Base-by-base conservation (phyloP, 1,140 invertebrate genomes). In the Aphaenogaster ashmeadi region DNA sequence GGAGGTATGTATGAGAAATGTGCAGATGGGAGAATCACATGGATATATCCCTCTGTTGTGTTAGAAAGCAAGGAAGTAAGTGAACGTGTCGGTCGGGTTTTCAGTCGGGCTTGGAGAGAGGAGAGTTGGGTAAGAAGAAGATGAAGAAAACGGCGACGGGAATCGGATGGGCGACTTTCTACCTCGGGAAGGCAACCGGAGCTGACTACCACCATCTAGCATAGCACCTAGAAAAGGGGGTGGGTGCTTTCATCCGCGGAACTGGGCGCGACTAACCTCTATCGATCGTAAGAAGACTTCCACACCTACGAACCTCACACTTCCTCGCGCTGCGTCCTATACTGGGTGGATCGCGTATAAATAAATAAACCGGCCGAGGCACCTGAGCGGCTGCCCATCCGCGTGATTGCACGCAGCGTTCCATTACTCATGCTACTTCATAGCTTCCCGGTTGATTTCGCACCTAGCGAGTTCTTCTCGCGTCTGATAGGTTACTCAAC, bases 221-320 rank as follows among this genome's bases (percentile, higher is more conserved):
- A 50, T 41, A 83, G 69, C 52, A 66, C 79, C 80, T 91, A 86
- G 90, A 91, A 87, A 91, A 84, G 87, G 89, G 81, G 90, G 91
- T 89, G 91, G 91, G 81, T 89, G 86, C 86, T 83, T 92, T 92
- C 92, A 91, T 92, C 88, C 92, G 89, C 92, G 91, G 92, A 90
- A 89, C 92, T 92, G 92, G 92, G 93, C 93, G 92, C 92, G 93
- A 93, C 93, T 93, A 93, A 93, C 93, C 92, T 93, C 92, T 93
- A 93, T 93, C 90, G 93, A 93, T 93, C 93, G 93, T 93, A 93
- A 93, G 92, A 93, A 93, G 92, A 88, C 92, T 93, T 92, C 81
- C 91, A 93, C 92, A 93, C 89, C 91, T 93, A 93, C 90, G 89
- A 89, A 92, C 85, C 92, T 93, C 90, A 92, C 92, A 91, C 89